Conservation (phyloP, 92 coral and sea anemone species). For the Muricea muricata region DNA sequence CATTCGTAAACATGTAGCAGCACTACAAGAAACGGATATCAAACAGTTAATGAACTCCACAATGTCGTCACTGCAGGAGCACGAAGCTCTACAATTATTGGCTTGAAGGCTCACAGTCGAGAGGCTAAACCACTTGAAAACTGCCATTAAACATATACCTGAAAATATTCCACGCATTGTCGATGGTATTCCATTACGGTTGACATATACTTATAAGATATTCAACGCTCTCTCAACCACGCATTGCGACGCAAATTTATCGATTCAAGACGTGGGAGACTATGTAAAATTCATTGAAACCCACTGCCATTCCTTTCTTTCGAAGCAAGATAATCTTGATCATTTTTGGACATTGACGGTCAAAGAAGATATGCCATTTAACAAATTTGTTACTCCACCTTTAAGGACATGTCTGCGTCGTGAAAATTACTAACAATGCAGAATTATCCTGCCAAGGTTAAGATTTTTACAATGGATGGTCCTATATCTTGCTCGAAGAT, state of each 20-base stretch:
- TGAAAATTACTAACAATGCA: neutral
- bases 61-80: neutral
- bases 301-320: neutral
- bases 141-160: neutral
- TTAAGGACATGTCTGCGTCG: neutral
- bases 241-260: neutral
- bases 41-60: neutral
- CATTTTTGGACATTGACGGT: neutral
- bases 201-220: neutral
- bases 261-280: neutral
- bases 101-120: neutral
- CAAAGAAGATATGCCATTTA: neutral
- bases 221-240: neutral
- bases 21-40: neutral
- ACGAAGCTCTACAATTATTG: neutral
- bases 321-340: neutral
- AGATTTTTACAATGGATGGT: constrained; percentile 16
- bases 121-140: neutral
- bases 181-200: neutral
- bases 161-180: neutral
- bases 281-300: neutral
- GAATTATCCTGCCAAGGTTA: neutral
- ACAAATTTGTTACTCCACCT: neutral
- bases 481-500: constrained; percentile 52
- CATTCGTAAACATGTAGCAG: neutral